Evolutionary conservation across 2,797 vertebrate species (phyloP).

Genomic region (Ptychobarbus kaznakovi): DNA sequence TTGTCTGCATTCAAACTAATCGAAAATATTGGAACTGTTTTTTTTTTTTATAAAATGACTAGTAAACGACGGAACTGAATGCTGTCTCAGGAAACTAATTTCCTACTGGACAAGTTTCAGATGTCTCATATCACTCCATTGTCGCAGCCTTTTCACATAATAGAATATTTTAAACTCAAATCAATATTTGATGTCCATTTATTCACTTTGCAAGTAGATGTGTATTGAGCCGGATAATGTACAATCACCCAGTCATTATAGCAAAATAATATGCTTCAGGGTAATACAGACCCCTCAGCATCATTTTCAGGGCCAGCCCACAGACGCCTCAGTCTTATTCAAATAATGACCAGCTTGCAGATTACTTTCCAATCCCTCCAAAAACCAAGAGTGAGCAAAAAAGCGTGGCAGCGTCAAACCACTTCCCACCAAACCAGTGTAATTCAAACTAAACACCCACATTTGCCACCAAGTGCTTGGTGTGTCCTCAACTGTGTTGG

Average conservation of each 20-base stretch:
- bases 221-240: slow-evolving; percentile 3
- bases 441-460: no score
- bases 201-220: background rate
- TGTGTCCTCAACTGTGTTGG: no score
- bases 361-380: no score
- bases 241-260: background rate
- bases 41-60: background rate
- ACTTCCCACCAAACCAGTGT: no score
- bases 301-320: no score
- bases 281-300: background rate
- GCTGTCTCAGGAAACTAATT: background rate
- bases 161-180: background rate
- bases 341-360: background rate
- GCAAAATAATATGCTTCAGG: background rate
- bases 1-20: background rate
- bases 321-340: background rate
- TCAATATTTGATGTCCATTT: background rate
- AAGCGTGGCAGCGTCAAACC: no score
- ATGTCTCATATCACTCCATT: background rate
- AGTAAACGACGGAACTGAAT: background rate
- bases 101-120: background rate
- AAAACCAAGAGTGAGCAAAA: no score
- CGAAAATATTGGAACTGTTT: background rate
- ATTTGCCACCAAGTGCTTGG: no score
- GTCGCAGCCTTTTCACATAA: background rate